A percentile compares a stretch with the other conserved stretches of the same genome.
phyloP scores from a whole-genome alignment of 2,888 invertebrate genomes.

The Lepidochrysops patricia region DNA sequence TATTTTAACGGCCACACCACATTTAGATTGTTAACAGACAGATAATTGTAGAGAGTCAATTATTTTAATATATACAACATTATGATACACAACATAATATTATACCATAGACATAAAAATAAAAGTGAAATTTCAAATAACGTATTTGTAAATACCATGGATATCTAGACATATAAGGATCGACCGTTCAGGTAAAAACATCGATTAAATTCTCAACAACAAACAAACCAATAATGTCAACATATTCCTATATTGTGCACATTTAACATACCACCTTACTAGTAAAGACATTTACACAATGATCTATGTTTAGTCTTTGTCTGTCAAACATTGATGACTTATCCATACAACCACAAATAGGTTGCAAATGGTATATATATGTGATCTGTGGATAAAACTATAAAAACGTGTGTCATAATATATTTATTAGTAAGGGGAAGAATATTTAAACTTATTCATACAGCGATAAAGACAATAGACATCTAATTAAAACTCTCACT shows the following conservation, averaged over 20 bases:
- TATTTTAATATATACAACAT: neutral
- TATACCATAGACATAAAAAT: neutral
- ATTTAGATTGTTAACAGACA: neutral
- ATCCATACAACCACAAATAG: too few relatives aligned
- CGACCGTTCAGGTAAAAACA: neutral
- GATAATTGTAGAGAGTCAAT: neutral
- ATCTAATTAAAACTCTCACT: conserved; percentile 1
- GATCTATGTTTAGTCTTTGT: too few relatives aligned
- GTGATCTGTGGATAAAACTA: too few relatives aligned
- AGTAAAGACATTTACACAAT: neutral
- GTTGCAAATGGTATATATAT: neutral
- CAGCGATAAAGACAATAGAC: neutral
- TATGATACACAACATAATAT: neutral
- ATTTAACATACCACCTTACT: neutral
- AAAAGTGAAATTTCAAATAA: neutral
- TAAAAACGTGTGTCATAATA: too few relatives aligned
- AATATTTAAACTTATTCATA: neutral
- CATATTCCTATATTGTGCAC: neutral
- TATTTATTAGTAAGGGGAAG: neutral
- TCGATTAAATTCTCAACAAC: neutral
- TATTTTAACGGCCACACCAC: neutral
- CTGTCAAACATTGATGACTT: too few relatives aligned
- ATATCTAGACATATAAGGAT: conserved; percentile 1
- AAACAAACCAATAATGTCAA: neutral
- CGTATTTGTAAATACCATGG: neutral